Percentiles rank a stretch among this genome's conserved stretches.
Conservation (phyloP, 2,113 vertebrate genomes). For the Sylvilagus bachmani region DNA sequence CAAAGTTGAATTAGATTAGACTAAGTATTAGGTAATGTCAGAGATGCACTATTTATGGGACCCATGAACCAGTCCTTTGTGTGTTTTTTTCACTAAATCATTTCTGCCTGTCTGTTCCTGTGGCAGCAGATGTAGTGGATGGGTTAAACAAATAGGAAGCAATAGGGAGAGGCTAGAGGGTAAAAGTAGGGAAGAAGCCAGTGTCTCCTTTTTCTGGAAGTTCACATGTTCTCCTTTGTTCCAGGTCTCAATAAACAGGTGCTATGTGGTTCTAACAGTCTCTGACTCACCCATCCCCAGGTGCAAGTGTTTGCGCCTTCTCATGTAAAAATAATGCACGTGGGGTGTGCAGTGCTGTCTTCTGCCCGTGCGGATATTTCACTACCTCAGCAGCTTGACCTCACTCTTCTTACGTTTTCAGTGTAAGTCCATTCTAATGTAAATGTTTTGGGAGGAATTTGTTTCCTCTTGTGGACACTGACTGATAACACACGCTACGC, state of each 20-base stretch:
- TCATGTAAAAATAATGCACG: not conserved
- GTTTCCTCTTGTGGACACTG: not conserved
- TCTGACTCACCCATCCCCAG: not conserved
- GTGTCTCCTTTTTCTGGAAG: not conserved
- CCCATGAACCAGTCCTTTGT: not conserved
- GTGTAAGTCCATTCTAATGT: not conserved
- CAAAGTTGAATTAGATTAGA: not conserved
- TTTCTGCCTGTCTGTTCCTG: not conserved
- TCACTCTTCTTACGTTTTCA: not conserved
- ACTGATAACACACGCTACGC: not conserved
- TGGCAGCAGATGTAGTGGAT: not conserved
- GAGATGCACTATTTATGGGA: not conserved
- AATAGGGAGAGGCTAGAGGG: not conserved
- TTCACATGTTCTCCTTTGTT: not conserved
- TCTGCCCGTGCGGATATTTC: not conserved
- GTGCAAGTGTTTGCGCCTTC: not conserved
- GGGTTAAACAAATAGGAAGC: not conserved
- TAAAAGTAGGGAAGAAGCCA: not conserved
- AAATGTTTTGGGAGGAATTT: slow-evolving; percentile 12
- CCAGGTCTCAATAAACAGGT: not conserved
- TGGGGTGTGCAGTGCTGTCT: not conserved
- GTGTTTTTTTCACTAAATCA: not conserved
- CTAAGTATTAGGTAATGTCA: not conserved
- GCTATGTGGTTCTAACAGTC: not conserved
- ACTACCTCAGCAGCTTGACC: not conserved